Percentiles rank a stretch among this genome's conserved stretches.
phyloP scores from a whole-genome alignment of 2,888 invertebrate genomes.

The Hecatera dysodea region DNA sequence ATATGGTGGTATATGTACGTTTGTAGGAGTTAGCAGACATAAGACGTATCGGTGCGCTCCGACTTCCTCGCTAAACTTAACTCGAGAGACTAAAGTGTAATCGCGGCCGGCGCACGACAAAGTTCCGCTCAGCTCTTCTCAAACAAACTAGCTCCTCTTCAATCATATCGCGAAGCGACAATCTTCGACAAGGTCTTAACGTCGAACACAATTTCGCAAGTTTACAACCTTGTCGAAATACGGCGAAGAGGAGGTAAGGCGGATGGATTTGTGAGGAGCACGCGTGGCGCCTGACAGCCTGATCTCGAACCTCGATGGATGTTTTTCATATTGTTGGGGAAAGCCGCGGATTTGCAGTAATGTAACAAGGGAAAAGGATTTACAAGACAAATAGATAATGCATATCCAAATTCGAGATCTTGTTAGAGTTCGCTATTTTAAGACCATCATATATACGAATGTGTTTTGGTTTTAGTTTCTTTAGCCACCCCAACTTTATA shows the following conservation, averaged over 20 bases:
- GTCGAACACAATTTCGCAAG: conserved; percentile 12
- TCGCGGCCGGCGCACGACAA: conserved; percentile 33
- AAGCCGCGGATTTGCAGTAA: conserved; percentile 45
- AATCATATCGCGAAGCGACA: conserved; percentile 46
- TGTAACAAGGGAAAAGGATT: conserved; percentile 24
- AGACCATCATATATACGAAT: background rate
- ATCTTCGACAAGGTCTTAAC: conserved; percentile 46
- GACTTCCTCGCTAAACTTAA: background rate
- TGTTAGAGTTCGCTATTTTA: background rate
- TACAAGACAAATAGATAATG: conserved; percentile 25
- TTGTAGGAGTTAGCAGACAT: background rate
- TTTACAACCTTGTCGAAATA: conserved; percentile 42
- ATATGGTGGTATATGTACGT: background rate
- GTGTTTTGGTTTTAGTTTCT: background rate
- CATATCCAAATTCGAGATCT: conserved; percentile 1
- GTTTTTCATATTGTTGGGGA: conserved; percentile 34
- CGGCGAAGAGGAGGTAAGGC: conserved; percentile 29
- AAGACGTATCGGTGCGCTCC: background rate
- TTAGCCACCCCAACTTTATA: background rate
- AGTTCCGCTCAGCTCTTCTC: conserved; percentile 27
- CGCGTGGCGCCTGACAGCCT: conserved; percentile 28
- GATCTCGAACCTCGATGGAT: conserved; percentile 25
- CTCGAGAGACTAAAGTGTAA: conserved; percentile 25
- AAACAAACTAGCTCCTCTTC: conserved; percentile 46
- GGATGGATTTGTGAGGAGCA: conserved; percentile 28